Conservation (phyloP, 2,113 vertebrate genomes). For the Takifugu flavidus region DNA sequence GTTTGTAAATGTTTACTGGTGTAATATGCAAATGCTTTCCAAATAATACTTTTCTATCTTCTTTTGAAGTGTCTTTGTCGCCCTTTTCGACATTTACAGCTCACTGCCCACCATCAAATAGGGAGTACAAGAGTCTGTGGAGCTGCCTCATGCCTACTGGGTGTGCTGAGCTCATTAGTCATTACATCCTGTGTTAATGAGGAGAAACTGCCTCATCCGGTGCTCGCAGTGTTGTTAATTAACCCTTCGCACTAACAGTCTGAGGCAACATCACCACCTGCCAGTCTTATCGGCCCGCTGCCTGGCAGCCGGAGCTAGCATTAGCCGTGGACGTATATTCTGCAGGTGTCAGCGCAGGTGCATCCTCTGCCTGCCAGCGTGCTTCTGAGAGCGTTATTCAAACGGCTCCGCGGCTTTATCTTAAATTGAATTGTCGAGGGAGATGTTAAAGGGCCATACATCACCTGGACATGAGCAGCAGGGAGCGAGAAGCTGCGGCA, state of each 20-base stretch:
- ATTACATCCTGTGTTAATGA: constrained; percentile 53
- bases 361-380: constrained; percentile 37
- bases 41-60: constrained; percentile 3
- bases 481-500: constrained; percentile 43
- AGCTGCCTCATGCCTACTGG: constrained; percentile 23
- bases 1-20: too few species aligned
- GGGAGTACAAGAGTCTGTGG: constrained; percentile 18
- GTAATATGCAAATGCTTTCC: too few species aligned
- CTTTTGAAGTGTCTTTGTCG: constrained; percentile 14
- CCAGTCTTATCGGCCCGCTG: constrained; percentile 30
- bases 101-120: constrained; percentile 17
- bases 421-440: constrained; percentile 73
- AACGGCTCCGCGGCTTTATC: constrained; percentile 60
- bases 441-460: constrained; percentile 69
- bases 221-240: constrained; percentile 60
- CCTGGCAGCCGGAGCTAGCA: constrained; percentile 19
- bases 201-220: constrained; percentile 42
- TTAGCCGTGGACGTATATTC: constrained; percentile 48
- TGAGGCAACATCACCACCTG: constrained; percentile 19
- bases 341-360: constrained; percentile 63
- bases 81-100: constrained; percentile 36
- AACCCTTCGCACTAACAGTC: constrained; percentile 58
- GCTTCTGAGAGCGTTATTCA: constrained; percentile 52
- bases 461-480: constrained; percentile 53
- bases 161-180: constrained; percentile 55